phyloP scores from a whole-genome alignment of 1,140 invertebrate species.

The Sarcophaga peregrina region DNA sequence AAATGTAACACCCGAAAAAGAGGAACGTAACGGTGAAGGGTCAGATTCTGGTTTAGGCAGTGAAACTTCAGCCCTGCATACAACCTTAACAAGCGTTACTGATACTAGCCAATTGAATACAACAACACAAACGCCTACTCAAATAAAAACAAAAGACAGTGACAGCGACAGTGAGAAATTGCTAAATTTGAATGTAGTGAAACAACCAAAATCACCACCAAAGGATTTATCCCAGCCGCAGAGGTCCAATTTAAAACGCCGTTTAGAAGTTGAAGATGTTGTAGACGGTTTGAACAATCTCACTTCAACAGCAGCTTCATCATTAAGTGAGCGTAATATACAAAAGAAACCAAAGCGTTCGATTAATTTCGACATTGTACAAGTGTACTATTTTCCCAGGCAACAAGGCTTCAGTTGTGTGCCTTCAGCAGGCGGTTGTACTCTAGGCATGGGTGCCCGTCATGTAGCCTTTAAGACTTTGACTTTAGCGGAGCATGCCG shows the following conservation, averaged over 20 bases:
- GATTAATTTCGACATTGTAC: slow-evolving; percentile 91
- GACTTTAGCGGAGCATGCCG: slow-evolving; percentile 82
- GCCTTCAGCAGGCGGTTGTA: slow-evolving; percentile 95
- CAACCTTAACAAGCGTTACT: slow-evolving; percentile 33
- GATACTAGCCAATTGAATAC: slow-evolving; percentile 43
- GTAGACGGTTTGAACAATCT: slow-evolving; percentile 50
- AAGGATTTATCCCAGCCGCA: slow-evolving; percentile 34
- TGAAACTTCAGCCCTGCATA: slow-evolving; percentile 67
- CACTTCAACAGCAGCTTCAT: slow-evolving; percentile 50
- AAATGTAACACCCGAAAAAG: slow-evolving; percentile 48
- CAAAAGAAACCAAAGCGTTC: slow-evolving; percentile 78
- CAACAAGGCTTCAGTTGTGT: slow-evolving; percentile 98
- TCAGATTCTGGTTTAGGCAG: slow-evolving; percentile 83
- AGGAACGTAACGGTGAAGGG: slow-evolving; percentile 77
- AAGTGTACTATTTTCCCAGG: slow-evolving; percentile 94
- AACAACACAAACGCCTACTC: not conserved
- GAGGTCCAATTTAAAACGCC: slow-evolving; percentile 61
- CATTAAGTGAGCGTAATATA: slow-evolving; percentile 60
- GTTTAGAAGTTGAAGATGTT: slow-evolving; percentile 70
- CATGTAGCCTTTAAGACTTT: slow-evolving; percentile 77
- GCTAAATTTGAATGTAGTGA: not conserved
- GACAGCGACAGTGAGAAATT: not conserved
- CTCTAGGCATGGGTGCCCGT: slow-evolving; percentile 91
- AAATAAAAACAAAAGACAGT: not conserved
- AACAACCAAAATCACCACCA: not conserved